Evolutionary conservation across 1,140 invertebrate species (phyloP).

Genomic region (Hermatobates lingyangjiaoensis): DNA sequence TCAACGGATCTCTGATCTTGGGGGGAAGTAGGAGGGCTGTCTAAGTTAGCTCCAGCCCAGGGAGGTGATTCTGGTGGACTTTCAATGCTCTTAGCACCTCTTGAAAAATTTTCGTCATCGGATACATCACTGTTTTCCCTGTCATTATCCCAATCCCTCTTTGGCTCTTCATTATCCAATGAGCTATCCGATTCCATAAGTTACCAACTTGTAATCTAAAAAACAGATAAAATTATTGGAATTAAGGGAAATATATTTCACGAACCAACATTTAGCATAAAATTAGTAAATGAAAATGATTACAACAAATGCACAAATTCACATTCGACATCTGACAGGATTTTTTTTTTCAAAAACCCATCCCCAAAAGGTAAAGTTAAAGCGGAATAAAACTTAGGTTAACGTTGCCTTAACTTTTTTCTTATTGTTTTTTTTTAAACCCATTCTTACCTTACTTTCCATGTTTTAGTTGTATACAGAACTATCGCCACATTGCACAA

Average conservation of each 20-base stretch:
- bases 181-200: slow-evolving; percentile 16
- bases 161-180: slow-evolving; percentile 7
- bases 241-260: slow-evolving; percentile 34
- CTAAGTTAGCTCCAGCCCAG: slow-evolving; percentile 12
- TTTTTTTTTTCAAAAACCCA: too few species aligned
- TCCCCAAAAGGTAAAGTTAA: too few species aligned
- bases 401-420: too few species aligned
- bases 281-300: too few species aligned
- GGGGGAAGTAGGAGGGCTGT: slow-evolving; percentile 15
- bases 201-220: neutral
- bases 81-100: slow-evolving; percentile 16
- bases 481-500: too few species aligned
- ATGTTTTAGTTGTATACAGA: too few species aligned
- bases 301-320: too few species aligned
- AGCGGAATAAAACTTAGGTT: too few species aligned
- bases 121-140: slow-evolving; percentile 13
- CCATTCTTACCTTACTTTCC: too few species aligned
- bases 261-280: too few species aligned
- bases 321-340: too few species aligned
- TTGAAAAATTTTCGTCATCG: slow-evolving; percentile 16
- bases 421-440: too few species aligned
- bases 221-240: slow-evolving; percentile 17
- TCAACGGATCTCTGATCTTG: slow-evolving; percentile 2
- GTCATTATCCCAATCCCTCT: slow-evolving; percentile 7
- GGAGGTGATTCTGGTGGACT: slow-evolving; percentile 14